Evolutionary conservation across 2,113 vertebrate species (phyloP).

Genomic region (Menidia beryllina): DNA sequence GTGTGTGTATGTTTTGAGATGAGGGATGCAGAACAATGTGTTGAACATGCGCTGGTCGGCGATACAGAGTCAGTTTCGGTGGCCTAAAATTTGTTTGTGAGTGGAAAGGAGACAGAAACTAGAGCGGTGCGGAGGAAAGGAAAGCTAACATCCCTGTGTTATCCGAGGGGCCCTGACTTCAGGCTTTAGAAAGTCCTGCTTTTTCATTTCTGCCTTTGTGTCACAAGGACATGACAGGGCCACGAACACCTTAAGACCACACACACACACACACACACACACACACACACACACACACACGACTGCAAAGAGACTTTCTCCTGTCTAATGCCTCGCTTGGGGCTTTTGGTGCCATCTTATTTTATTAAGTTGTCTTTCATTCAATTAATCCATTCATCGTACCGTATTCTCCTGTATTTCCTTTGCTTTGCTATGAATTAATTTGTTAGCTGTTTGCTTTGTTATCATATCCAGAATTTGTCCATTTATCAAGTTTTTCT

Average conservation of each 20-base stretch:
- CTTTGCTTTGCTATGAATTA: not conserved
- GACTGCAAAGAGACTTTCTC: too few species aligned
- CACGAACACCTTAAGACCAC: conserved; percentile 25
- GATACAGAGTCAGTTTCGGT: too few species aligned
- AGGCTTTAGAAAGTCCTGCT: conserved; percentile 26
- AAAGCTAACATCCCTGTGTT: conserved; percentile 6
- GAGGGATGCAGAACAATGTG: too few species aligned
- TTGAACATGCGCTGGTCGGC: too few species aligned
- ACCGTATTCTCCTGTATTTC: too few species aligned
- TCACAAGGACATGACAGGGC: conserved; percentile 23
- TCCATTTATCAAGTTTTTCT: too few species aligned
- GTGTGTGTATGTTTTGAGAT: too few species aligned
- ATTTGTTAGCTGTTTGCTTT: not conserved
- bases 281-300: conserved; percentile 22
- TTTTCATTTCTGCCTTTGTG: conserved; percentile 37
- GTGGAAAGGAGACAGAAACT: conserved; percentile 21
- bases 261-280: conserved; percentile 4
- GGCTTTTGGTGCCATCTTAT: too few species aligned
- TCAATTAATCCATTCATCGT: too few species aligned
- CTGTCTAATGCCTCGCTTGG: conserved; percentile 35
- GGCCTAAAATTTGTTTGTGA: too few species aligned
- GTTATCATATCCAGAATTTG: too few species aligned
- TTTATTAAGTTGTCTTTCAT: too few species aligned
- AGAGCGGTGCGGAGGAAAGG: conserved; percentile 12
- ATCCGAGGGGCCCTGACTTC: conserved; percentile 35